Base-by-base conservation (phyloP, 2,113 vertebrate genomes). In the Emydura subglobosa region DNA sequence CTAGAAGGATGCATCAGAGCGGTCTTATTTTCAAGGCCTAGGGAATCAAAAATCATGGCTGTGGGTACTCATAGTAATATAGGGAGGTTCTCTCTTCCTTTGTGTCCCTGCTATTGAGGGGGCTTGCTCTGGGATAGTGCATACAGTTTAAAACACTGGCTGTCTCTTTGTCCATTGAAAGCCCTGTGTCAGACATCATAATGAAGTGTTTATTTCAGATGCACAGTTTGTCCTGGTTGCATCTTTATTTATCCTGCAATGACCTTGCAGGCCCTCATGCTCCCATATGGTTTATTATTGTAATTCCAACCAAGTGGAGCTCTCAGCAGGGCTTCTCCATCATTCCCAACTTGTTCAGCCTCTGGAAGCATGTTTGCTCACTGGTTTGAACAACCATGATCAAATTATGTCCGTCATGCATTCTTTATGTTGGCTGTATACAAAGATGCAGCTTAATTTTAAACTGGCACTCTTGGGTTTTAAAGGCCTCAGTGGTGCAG, bases 161-260 rank as follows among this genome's bases (percentile, higher is more conserved):
- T 72, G 79, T 80, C 44, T 39, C 29, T 87, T 54, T 72, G 19
- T n/a, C 27, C 42, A n/a, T 7, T 74, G 55, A 91, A 84, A 96
- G 61, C 82, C 92, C 85, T 44, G 42, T 29, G 13, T 78, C 49
- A 57, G 87, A 82, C 74, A 79, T n/a, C n/a, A 50, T 54, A 65
- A 53, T 47, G 81, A 85, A 53, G 72, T 86, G 34, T 68, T 65
- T 31, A 65, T 65, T 68, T 68, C 61, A 68, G 61, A 34, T 65
- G 49, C 78, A 72, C 87, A 74, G 80, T 53, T 88, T 79, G 39
- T 85, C 42, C 89, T 90, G 57, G 74, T 79, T 92, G 65, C 74
- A 50, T 44, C 84, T 34, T 55, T 88, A 74, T 55, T 49, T 50
- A 84, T 82, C 83, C 89, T 27, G 24, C 65, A 1, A 0, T 81